Conservation (phyloP, 2,888 invertebrate species). For the Mimumesa dahlbomi region DNA sequence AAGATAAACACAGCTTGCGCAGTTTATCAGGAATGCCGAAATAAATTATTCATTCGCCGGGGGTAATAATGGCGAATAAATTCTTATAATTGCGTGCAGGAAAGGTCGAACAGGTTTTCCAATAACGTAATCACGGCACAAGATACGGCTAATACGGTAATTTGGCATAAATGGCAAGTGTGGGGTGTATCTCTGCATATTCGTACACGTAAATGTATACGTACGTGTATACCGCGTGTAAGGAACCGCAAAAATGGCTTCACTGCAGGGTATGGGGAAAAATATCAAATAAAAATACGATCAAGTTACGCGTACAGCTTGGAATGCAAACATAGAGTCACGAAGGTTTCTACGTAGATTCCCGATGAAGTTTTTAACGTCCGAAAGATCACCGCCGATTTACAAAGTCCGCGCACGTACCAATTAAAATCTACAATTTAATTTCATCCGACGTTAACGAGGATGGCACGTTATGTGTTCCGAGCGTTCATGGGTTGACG, state of each 20-base stretch:
- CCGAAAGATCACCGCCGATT: too few species aligned
- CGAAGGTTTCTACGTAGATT: too few species aligned
- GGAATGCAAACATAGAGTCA: too few species aligned
- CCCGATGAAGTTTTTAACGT: too few species aligned
- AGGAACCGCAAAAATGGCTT: too few species aligned
- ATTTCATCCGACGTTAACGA: too few species aligned
- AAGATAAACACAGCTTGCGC: too few species aligned
- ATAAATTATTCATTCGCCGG: neutral
- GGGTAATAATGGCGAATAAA: neutral
- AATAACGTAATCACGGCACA: conserved; percentile 15
- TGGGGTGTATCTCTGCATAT: conserved; percentile 13
- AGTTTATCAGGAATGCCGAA: neutral
- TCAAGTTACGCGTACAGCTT: too few species aligned
- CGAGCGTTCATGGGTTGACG: conserved; percentile 16
- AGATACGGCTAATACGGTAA: conserved; percentile 29
- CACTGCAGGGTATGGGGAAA: too few species aligned
- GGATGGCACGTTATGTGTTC: neutral
- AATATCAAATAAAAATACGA: too few species aligned
- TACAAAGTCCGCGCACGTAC: too few species aligned
- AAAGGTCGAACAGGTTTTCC: conserved; percentile 22
- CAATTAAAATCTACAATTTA: neutral
- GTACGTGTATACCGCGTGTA: too few species aligned
- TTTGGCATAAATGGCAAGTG: conserved; percentile 38
- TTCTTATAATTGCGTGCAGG: conserved; percentile 2
- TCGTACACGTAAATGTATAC: conserved; percentile 28